Evolutionary conservation across 2,888 invertebrate species (phyloP).

Genomic region (Synergus japonicus): DNA sequence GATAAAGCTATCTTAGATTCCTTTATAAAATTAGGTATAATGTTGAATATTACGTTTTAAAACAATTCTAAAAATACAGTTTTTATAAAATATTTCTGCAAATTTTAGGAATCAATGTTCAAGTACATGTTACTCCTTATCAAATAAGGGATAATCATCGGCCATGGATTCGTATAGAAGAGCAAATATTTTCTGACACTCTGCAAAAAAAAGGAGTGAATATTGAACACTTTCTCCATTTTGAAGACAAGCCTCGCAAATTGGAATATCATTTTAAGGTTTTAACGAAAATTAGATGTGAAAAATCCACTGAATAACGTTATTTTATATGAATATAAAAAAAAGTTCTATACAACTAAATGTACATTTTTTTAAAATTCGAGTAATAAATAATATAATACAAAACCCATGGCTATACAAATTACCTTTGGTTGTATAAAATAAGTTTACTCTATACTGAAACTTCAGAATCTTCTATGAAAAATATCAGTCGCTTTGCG

Average conservation of each 20-base stretch:
- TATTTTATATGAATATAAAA: slow-evolving; percentile 43
- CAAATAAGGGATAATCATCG: slow-evolving; percentile 89
- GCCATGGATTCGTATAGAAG: slow-evolving; percentile 92
- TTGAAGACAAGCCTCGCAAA: slow-evolving; percentile 79
- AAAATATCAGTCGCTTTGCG: slow-evolving; percentile 5
- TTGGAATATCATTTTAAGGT: slow-evolving; percentile 89
- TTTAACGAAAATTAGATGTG: slow-evolving; percentile 80
- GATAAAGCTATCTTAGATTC: slow-evolving; percentile 86
- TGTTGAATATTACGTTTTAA: not conserved
- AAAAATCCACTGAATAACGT: not conserved
- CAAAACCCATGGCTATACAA: not conserved
- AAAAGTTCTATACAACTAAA: slow-evolving; percentile 26
- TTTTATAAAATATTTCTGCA: not conserved
- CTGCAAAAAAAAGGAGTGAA: slow-evolving; percentile 84
- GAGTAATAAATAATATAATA: not conserved
- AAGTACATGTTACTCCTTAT: slow-evolving; percentile 93
- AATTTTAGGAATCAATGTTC: slow-evolving; percentile 82
- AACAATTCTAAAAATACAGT: slow-evolving; percentile 9
- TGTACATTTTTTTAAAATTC: not conserved
- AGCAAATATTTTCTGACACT: slow-evolving; percentile 85
- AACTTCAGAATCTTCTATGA: not conserved
- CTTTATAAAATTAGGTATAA: slow-evolving; percentile 84
- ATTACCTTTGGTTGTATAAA: slow-evolving; percentile 3
- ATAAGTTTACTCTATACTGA: not conserved
- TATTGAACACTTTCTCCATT: slow-evolving; percentile 83